Evolutionary conservation across 2,797 vertebrate genomes (phyloP), one percentile per base, ranked within the genome.

Genomic region (Esox masquinongy): DNA sequence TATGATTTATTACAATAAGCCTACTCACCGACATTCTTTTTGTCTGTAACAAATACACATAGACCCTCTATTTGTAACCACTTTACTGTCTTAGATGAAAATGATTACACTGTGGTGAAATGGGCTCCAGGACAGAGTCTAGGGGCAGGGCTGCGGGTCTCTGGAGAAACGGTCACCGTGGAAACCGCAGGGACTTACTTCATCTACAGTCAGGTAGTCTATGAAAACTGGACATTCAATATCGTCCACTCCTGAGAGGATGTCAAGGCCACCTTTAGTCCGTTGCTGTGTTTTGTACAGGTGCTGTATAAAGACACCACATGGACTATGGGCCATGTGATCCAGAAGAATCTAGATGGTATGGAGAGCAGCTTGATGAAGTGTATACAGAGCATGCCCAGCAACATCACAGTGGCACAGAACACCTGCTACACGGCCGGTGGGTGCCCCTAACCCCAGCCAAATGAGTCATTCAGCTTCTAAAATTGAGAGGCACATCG

Each of bases 361-460:
- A 78, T 72, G 0, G 85, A 81, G 73, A 81, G 75, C 26, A 87
- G 79, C 19, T 72, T 88, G 70, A 83, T 87, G 81, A 87, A 83
- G 75, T 88, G 87, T 61, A 47, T 84, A 14, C 85, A 77, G 77
- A 84, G 77, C 80, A 88, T 85, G 82, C 76, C 82, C 36, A 76
- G 19, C 61, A 81, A 83, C 19, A 7, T 61, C 50, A 80, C 69
- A 34, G 3, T 50, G 9, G 77, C 81, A 15, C 70, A 73, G 2
- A 88, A 85, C 76, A 87, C 83, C 16, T 88, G 87, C 77, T 88
- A 87, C 81, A 87, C 81, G 9, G 87, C 87, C 29, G 87, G 87
- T 87, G 61, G 80, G 72, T 72, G 29, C 51, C 14, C 9, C 16
- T 24, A 3, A 19, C 4, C 39, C 67, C 36, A 22, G 19, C 34